phyloP scores from a whole-genome alignment of 2,888 invertebrate species.

The Sphecodes monilicornis region DNA sequence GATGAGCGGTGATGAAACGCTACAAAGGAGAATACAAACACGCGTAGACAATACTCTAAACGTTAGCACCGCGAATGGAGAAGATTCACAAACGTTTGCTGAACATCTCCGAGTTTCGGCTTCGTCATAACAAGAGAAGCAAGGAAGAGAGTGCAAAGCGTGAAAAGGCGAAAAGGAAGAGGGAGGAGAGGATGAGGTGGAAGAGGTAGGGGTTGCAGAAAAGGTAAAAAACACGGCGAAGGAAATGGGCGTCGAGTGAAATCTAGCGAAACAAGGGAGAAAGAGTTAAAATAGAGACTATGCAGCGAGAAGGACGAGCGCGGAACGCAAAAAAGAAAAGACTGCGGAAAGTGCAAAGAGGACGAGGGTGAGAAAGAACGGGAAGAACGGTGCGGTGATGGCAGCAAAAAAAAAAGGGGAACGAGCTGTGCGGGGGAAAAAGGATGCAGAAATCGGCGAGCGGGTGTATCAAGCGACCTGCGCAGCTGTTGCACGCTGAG shows the following conservation, averaged over 20 bases:
- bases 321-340: not conserved
- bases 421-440: not conserved
- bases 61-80: not conserved
- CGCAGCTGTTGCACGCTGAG: slow-evolving; percentile 38
- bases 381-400: not conserved
- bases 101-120: not conserved
- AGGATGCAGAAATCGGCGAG: not conserved
- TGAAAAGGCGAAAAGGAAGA: not conserved
- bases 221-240: not conserved
- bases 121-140: not conserved
- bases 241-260: not conserved
- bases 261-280: slow-evolving; percentile 18
- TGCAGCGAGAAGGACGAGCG: slow-evolving; percentile 4
- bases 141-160: not conserved
- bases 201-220: not conserved
- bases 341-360: not conserved
- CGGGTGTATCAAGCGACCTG: slow-evolving; percentile 26
- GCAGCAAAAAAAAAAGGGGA: not conserved
- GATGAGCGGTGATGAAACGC: not conserved
- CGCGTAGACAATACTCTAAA: not conserved
- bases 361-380: not conserved
- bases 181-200: not conserved
- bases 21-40: not conserved
- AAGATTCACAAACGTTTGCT: slow-evolving; percentile 3
- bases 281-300: slow-evolving; percentile 6